A percentile compares a stretch with the other conserved stretches of the same genome.
Evolutionary conservation across 2,888 invertebrate species (phyloP).

Genomic region (Leptinotarsa tumamoca): DNA sequence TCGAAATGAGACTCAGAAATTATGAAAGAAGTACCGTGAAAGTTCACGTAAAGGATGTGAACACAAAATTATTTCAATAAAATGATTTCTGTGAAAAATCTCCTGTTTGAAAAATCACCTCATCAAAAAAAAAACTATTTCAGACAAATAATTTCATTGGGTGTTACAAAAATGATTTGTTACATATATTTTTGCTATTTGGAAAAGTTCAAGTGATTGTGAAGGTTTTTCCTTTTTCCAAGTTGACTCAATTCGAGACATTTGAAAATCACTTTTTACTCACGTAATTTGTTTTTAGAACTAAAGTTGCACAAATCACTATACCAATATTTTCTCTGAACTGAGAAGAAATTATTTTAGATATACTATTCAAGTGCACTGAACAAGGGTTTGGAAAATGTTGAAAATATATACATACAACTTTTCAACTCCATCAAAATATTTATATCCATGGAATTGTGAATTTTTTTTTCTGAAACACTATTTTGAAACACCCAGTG

Average conservation of each 20-base stretch:
- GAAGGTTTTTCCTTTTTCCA: no score
- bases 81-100: background rate
- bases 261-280: no score
- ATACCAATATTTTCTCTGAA: background rate
- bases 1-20: no score
- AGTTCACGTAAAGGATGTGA: no score
- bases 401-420: conserved; percentile 5
- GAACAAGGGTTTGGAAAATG: background rate
- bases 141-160: background rate
- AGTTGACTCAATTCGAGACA: no score
- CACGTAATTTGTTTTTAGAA: no score
- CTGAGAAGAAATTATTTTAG: background rate
- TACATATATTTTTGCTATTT: background rate
- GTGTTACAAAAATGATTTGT: background rate
- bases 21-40: no score
- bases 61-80: no score
- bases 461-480: background rate
- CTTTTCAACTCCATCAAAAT: background rate
- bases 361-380: background rate
- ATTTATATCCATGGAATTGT: background rate
- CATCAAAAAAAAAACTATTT: background rate
- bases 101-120: background rate
- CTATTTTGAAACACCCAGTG: conserved; percentile 15
- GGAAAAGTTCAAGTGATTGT: background rate
- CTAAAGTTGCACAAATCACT: no score